Percentiles rank a stretch among this genome's conserved stretches.
These are phyloP conservation scores for Caenorhabditis inopinata DNA, from an alignment of 1,140 invertebrate species.

Conservation along the genomic window DNA sequence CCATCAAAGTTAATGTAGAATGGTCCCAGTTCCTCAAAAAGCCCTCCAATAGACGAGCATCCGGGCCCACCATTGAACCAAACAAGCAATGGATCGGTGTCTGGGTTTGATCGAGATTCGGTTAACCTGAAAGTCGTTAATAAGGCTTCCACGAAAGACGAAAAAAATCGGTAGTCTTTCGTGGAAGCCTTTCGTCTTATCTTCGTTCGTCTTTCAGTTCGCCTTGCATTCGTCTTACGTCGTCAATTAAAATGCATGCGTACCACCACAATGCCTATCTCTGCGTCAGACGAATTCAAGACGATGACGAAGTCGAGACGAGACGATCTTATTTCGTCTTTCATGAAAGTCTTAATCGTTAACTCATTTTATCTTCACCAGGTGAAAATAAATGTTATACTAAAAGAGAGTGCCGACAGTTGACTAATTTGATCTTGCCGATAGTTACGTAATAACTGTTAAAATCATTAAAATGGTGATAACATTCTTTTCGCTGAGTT, in stretches of 20 bases:
- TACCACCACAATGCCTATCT: too few relatives aligned
- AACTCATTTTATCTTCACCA: too few relatives aligned
- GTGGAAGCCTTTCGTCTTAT: too few relatives aligned
- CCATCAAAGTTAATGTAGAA: constrained; percentile 66
- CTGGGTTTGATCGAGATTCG: constrained; percentile 46
- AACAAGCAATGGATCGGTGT: constrained; percentile 51
- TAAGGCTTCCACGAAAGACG: too few relatives aligned
- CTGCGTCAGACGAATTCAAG: too few relatives aligned
- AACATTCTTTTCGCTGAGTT: background rate
- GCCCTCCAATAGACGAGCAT: constrained; percentile 69
- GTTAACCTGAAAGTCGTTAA: constrained; percentile 46
- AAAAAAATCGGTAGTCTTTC: too few relatives aligned
- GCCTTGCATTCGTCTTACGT: too few relatives aligned
- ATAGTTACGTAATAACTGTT: constrained; percentile 18
- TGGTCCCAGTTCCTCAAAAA: constrained; percentile 70
- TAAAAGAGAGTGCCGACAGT: background rate
- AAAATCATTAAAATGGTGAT: constrained; percentile 9
- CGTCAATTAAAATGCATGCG: too few relatives aligned
- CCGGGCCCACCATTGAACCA: constrained; percentile 71
- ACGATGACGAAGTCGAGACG: too few relatives aligned
- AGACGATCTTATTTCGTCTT: too few relatives aligned
- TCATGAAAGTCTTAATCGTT: background rate
- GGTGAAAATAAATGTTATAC: too few relatives aligned
- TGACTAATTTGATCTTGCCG: background rate
- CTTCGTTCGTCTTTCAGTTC: too few relatives aligned